phyloP scores from a whole-genome alignment of 1,140 invertebrate genomes.

The Ceratina japonica region DNA sequence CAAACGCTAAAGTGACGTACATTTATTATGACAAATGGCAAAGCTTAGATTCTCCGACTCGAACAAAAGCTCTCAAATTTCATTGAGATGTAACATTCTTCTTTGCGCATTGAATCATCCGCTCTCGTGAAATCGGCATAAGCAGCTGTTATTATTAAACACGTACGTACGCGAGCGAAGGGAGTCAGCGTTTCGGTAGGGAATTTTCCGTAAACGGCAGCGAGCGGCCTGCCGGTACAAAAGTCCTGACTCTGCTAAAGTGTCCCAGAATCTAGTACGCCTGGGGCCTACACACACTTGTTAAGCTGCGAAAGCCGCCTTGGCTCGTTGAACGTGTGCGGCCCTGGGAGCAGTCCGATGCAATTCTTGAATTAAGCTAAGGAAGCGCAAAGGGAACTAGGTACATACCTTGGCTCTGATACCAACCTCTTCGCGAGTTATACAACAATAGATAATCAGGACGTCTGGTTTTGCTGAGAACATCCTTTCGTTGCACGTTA shows the following conservation, averaged over 20 bases:
- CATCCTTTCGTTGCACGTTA: neutral
- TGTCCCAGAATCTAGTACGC: neutral
- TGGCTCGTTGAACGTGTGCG: neutral
- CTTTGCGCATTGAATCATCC: no score
- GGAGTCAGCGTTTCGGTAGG: neutral
- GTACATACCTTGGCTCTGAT: neutral
- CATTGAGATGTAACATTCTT: no score
- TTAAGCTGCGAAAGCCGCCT: neutral
- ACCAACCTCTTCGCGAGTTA: neutral
- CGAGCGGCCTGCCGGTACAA: neutral
- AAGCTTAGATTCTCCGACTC: no score
- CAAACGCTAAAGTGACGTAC: no score
- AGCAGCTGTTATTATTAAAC: neutral
- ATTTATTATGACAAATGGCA: no score
- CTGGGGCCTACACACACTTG: neutral
- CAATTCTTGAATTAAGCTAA: neutral
- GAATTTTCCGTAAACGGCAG: neutral
- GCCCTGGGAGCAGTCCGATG: neutral
- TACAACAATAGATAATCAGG: neutral
- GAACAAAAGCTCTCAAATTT: no score
- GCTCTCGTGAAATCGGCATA: no score
- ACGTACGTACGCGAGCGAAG: no score
- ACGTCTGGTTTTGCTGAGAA: neutral
- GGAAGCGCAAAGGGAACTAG: neutral
- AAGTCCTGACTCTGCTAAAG: conserved; percentile 2